Evolutionary conservation across 2,797 vertebrate species (phyloP).

Genomic region (Momotus momota): DNA sequence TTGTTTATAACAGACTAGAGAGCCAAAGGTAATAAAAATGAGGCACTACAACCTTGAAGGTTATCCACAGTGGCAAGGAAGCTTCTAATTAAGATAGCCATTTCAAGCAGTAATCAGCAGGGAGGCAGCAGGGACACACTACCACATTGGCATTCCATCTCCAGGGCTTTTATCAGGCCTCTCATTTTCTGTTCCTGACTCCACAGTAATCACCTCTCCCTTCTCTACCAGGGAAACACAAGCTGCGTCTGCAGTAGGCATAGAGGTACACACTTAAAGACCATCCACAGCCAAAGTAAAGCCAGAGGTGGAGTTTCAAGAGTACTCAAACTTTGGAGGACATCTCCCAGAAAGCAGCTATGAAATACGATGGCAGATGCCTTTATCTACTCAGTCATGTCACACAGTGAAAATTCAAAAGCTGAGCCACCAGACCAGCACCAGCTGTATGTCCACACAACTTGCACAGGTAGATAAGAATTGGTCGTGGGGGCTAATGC

Average conservation of each 20-base stretch:
- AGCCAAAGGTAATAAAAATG: conserved; percentile 57
- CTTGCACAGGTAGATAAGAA: neutral
- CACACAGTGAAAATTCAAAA: neutral
- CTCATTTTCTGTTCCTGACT: neutral
- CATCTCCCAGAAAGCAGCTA: neutral
- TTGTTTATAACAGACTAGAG: conserved; percentile 18
- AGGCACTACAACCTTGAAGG: conserved; percentile 28
- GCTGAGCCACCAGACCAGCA: neutral
- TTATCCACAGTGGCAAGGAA: conserved; percentile 59
- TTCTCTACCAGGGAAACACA: neutral
- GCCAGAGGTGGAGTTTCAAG: neutral
- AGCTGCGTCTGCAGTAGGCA: neutral
- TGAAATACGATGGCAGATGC: neutral
- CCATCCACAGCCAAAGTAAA: neutral
- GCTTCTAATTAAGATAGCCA: conserved; percentile 60
- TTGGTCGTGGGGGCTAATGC: rapidly evolving
- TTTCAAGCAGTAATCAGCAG: conserved; percentile 10
- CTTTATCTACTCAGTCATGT: neutral
- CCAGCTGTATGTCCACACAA: neutral
- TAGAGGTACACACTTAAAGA: neutral
- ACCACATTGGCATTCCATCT: neutral
- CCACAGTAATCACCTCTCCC: neutral
- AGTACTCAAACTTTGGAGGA: neutral
- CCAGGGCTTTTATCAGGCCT: neutral
- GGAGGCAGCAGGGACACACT: neutral